phyloP scores from a whole-genome alignment of 2,113 vertebrate species.

The Sinocyclocheilus maitianheensis region DNA sequence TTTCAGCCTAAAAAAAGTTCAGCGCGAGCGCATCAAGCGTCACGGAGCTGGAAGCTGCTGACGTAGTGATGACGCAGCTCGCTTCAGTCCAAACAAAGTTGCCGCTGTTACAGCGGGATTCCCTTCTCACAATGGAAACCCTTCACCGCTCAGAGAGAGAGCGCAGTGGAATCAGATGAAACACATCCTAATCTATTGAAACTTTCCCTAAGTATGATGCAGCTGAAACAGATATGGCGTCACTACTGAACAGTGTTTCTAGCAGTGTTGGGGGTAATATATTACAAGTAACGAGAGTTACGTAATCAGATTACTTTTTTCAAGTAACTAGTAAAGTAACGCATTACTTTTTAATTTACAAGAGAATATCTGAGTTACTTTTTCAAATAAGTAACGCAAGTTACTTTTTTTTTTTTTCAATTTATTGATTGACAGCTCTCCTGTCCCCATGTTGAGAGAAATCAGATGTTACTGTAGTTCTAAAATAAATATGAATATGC shows the following conservation, averaged over 20 bases:
- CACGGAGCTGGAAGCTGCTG: slow-evolving; percentile 70
- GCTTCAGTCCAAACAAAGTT: slow-evolving; percentile 58
- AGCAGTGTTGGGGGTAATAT: not conserved
- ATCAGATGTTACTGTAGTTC: too few relatives aligned
- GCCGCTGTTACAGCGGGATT: slow-evolving; percentile 57
- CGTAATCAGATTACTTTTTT: too few relatives aligned
- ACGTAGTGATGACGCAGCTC: slow-evolving; percentile 73
- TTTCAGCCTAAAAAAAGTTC: slow-evolving; percentile 20
- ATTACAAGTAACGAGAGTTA: too few relatives aligned
- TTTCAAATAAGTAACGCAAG: too few relatives aligned
- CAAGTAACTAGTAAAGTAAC: too few relatives aligned
- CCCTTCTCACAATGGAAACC: slow-evolving; percentile 55
- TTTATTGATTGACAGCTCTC: too few relatives aligned
- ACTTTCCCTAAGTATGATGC: slow-evolving; percentile 48
- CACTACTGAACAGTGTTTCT: slow-evolving; percentile 3
- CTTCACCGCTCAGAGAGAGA: slow-evolving; percentile 39
- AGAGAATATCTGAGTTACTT: too few relatives aligned
- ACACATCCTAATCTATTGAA: slow-evolving; percentile 44
- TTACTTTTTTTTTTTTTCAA: too few relatives aligned
- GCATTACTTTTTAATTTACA: too few relatives aligned
- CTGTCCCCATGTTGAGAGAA: too few relatives aligned
- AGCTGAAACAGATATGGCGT: slow-evolving; percentile 32
- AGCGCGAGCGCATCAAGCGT: slow-evolving; percentile 62
- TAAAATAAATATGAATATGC: too few relatives aligned
- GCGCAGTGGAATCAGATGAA: slow-evolving; percentile 46